These are phyloP conservation scores for Notiomystis cincta DNA, from an alignment of 2,113 vertebrate species.

Conservation along the genomic window DNA sequence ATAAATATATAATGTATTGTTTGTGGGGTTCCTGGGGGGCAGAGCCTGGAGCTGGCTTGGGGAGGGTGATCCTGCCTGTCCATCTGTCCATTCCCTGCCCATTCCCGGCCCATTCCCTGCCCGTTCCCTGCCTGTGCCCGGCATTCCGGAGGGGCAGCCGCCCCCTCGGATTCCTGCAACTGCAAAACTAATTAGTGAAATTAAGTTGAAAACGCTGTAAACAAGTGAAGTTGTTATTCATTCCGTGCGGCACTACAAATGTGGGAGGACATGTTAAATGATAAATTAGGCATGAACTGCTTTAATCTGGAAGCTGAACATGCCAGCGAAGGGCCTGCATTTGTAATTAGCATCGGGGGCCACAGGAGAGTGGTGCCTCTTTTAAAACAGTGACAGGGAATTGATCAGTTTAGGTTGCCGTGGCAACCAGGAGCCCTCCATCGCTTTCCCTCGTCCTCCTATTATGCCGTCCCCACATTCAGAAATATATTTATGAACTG, in stretches of 20 bases:
- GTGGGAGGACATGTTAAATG: conserved; percentile 76
- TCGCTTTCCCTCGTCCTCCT: conserved; percentile 52
- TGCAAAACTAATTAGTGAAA: conserved; percentile 76
- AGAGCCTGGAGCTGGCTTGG: not conserved
- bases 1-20: no score
- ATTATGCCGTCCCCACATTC: conserved; percentile 53
- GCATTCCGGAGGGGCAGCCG: not conserved
- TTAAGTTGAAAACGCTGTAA: conserved; percentile 73
- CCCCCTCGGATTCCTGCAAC: conserved; percentile 4
- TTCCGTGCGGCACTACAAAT: conserved; percentile 65
- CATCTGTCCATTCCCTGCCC: not conserved
- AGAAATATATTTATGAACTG: conserved; percentile 77
- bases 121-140: not conserved
- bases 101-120: not conserved
- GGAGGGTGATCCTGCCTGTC: not conserved
- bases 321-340: conserved; percentile 73
- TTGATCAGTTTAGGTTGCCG: conserved; percentile 82
- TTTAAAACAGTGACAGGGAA: conserved; percentile 82
- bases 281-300: conserved; percentile 79
- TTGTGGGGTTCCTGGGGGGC: accelerated
- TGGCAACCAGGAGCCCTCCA: conserved; percentile 74
- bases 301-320: conserved; percentile 79
- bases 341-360: conserved; percentile 80
- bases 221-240: conserved; percentile 77
- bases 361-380: conserved; percentile 74